Conservation (phyloP, 2,113 vertebrate species). For the Phylloscopus whistleri region DNA sequence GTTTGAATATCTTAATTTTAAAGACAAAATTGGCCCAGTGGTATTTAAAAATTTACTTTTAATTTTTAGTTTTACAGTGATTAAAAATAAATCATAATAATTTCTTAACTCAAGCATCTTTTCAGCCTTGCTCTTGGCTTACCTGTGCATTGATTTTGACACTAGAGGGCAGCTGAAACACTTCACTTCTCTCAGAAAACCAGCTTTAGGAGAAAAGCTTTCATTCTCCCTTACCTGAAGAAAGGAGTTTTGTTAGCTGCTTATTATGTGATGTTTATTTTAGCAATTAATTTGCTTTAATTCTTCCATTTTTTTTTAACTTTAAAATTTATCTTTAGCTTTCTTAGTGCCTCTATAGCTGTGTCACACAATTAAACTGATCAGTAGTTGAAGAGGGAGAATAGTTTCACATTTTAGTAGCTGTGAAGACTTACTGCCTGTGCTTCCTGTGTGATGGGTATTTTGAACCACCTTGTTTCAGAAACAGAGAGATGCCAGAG, state of each 20-base stretch:
- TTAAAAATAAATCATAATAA: background rate
- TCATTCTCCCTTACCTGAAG: background rate
- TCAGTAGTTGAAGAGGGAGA: background rate
- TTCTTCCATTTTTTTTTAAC: background rate
- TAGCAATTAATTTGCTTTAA: background rate
- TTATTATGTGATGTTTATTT: background rate
- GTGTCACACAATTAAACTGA: background rate
- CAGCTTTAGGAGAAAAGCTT: background rate
- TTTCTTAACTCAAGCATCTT: background rate
- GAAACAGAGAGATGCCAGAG: background rate
- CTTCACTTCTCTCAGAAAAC: background rate
- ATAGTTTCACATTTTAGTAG: background rate
- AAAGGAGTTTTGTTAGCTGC: background rate
- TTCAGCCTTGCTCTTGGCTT: background rate
- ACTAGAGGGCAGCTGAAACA: slow-evolving; percentile 43
- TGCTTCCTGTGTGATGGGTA: background rate
- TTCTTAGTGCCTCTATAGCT: background rate
- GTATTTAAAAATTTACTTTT: background rate
- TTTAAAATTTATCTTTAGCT: background rate
- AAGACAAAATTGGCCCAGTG: background rate
- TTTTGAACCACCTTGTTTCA: background rate
- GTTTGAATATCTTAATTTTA: background rate
- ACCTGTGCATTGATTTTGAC: background rate
- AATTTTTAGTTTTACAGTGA: background rate
- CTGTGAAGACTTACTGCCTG: background rate